Evolutionary conservation across 2,888 invertebrate genomes (phyloP).

Genomic region (Silvanus unidentatus): DNA sequence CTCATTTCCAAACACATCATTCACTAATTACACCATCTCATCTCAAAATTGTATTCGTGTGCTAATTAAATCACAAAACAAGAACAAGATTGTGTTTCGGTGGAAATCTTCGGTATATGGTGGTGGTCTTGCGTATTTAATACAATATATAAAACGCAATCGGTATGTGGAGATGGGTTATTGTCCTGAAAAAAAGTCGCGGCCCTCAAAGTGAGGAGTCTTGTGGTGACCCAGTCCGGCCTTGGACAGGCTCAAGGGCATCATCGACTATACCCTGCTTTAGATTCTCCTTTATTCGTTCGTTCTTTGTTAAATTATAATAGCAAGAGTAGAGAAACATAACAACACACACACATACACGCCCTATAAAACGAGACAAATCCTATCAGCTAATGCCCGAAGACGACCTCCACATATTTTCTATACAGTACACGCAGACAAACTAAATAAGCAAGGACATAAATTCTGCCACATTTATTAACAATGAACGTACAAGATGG

Average conservation of each 20-base stretch:
- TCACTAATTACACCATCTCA: no score
- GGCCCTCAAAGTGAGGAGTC: conserved; percentile 1
- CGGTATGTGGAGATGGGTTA: background rate
- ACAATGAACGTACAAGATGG: no score
- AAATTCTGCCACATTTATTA: no score
- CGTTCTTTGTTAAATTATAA: conserved; percentile 2
- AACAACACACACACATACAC: background rate
- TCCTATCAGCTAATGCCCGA: background rate
- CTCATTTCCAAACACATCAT: no score
- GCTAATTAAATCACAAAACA: no score
- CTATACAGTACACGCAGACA: background rate
- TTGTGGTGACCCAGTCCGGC: conserved; percentile 13
- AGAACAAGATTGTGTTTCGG: no score
- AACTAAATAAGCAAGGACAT: no score
- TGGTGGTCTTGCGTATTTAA: no score
- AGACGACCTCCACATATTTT: conserved; percentile 1
- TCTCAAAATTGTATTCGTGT: no score
- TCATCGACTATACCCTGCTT: conserved; percentile 9
- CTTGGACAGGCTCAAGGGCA: conserved; percentile 28
- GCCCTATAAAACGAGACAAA: conserved; percentile 1
- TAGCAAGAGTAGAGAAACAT: no score
- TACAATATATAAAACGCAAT: no score
- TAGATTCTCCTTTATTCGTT: background rate
- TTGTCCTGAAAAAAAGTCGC: conserved; percentile 5
- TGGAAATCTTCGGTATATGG: no score